A percentile compares a stretch with the other conserved stretches of the same genome.
phyloP scores from a whole-genome alignment of 2,888 invertebrate genomes.

The Galerucella pusilla region DNA sequence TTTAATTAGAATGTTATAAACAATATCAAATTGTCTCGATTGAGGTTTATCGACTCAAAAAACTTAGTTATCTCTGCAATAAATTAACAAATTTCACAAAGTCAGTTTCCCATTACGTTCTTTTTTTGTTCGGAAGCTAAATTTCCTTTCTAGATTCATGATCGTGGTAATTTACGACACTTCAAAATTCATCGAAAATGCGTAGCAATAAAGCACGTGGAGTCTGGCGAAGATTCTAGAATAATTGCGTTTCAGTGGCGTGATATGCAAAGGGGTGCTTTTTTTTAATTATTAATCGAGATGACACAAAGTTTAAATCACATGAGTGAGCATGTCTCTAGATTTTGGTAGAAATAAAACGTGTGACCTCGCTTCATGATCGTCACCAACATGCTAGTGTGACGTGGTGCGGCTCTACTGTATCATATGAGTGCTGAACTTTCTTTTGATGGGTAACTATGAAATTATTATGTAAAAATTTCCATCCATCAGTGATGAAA shows the following conservation, averaged over 20 bases:
- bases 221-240: neutral
- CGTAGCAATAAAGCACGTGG: constrained; percentile 20
- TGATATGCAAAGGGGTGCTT: neutral
- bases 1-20: neutral
- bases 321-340: no score
- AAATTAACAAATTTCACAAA: constrained; percentile 28
- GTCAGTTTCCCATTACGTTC: constrained; percentile 20
- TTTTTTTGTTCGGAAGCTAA: constrained; percentile 21
- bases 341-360: no score
- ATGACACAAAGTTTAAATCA: no score
- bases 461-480: no score
- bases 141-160: constrained; percentile 20
- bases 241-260: constrained; percentile 11
- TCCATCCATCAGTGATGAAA: no score
- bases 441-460: no score
- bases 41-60: constrained; percentile 15
- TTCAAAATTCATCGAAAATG: constrained; percentile 24
- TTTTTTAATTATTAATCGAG: neutral
- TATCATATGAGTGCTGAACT: no score
- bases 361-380: no score
- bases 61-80: constrained; percentile 23
- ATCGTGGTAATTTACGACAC: constrained; percentile 28
- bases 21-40: constrained; percentile 17
- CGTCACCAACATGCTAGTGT: no score
- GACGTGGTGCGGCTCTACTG: no score